Conservation (phyloP, 2,113 vertebrate genomes). For the Raja brachyura region DNA sequence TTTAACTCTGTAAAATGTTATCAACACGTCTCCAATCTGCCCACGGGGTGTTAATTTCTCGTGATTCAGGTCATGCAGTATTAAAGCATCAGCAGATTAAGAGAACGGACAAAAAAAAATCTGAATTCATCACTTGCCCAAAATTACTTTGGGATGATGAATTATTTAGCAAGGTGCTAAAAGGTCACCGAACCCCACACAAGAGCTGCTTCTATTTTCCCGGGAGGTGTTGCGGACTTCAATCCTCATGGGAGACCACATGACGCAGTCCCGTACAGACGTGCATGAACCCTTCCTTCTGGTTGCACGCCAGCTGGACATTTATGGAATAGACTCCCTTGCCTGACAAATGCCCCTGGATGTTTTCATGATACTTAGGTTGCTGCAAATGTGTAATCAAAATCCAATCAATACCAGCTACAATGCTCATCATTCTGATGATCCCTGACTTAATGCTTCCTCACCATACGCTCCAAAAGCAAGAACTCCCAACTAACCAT, state of each 20-base stretch:
- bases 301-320: background rate
- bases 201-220: background rate
- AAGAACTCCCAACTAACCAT: background rate
- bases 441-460: background rate
- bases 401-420: background rate
- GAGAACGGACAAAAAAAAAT: background rate
- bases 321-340: background rate
- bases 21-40: background rate
- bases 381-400: background rate
- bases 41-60: background rate
- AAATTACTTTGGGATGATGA: background rate
- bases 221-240: background rate
- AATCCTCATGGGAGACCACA: background rate
- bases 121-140: background rate
- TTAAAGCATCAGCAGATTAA: background rate
- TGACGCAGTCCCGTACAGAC: background rate
- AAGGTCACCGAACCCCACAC: background rate
- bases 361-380: no score
- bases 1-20: background rate
- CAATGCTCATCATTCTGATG: no score
- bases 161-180: no score
- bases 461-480: background rate
- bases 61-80: background rate
- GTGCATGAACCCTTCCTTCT: background rate
- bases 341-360: background rate